A percentile compares a stretch with the other conserved stretches of the same genome.
phyloP scores from a whole-genome alignment of 2,888 invertebrate species.

The Prenolepis imparis region DNA sequence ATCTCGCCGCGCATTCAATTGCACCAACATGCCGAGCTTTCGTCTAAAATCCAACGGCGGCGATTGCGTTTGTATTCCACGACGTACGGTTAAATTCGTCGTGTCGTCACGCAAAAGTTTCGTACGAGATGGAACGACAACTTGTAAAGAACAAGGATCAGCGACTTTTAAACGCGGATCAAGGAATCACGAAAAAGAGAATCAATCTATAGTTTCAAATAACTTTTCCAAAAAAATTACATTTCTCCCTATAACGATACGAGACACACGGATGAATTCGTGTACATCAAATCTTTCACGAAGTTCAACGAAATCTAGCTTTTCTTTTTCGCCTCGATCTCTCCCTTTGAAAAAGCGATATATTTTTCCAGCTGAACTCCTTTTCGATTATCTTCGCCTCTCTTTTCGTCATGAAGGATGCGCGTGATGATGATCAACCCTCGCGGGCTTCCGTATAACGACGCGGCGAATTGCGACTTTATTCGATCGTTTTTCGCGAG shows the following conservation, averaged over 20 bases:
- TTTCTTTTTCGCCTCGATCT: slow-evolving; percentile 17
- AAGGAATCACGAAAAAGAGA: not conserved
- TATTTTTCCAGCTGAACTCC: slow-evolving; percentile 40
- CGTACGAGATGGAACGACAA: not conserved
- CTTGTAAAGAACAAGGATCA: not conserved
- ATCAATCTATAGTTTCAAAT: slow-evolving; percentile 5
- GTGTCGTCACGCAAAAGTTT: slow-evolving; percentile 16
- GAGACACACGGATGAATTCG: not conserved
- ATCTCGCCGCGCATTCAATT: slow-evolving; percentile 55
- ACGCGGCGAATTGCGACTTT: slow-evolving; percentile 52
- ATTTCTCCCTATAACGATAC: not conserved
- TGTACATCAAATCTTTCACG: not conserved
- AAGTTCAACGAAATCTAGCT: not conserved
- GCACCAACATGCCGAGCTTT: slow-evolving; percentile 41
- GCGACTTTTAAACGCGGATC: not conserved
- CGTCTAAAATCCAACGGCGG: slow-evolving; percentile 43
- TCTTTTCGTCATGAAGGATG: slow-evolving; percentile 45
- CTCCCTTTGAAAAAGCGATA: slow-evolving; percentile 25
- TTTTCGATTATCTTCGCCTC: slow-evolving; percentile 59
- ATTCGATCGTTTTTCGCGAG: slow-evolving; percentile 53
- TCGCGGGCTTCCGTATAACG: slow-evolving; percentile 48
- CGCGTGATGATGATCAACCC: slow-evolving; percentile 50
- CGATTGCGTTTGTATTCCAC: slow-evolving; percentile 49
- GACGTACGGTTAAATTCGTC: slow-evolving; percentile 38
- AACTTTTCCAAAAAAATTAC: not conserved